Evolutionary conservation across 2,113 vertebrate genomes (phyloP).

Genomic region (Lasiurus borealis): DNA sequence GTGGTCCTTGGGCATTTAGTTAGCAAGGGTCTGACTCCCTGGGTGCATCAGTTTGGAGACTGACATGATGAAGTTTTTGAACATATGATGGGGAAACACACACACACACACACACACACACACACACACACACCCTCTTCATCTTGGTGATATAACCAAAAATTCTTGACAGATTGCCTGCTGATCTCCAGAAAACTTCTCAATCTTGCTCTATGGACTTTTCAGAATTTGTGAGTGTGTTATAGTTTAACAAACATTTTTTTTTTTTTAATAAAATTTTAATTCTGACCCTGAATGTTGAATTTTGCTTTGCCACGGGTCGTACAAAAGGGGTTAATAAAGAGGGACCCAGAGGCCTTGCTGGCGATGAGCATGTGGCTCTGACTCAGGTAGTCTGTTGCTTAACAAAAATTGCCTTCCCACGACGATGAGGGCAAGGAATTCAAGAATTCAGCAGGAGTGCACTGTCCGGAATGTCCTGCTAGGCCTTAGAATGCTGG

Average conservation of each 20-base stretch:
- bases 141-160: constrained; percentile 31
- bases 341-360: background rate
- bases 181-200: constrained; percentile 7
- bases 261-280: constrained; percentile 42
- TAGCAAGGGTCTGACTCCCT: background rate
- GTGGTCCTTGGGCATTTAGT: background rate
- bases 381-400: background rate
- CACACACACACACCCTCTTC: too few relatives aligned
- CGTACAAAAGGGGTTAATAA: background rate
- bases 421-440: background rate
- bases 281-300: constrained; percentile 17
- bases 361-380: background rate
- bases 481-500: background rate
- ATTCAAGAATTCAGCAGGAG: constrained; percentile 33
- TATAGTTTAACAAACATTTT: constrained; percentile 48
- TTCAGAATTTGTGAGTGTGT: constrained; percentile 52
- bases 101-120: too few relatives aligned
- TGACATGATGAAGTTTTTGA: constrained; percentile 26
- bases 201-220: constrained; percentile 6
- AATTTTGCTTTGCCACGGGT: background rate
- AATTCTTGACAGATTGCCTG: constrained; percentile 24
- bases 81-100: background rate
- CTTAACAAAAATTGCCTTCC: constrained; percentile 46
- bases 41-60: background rate
- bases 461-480: background rate